phyloP scores from a whole-genome alignment of 1,140 invertebrate genomes.

The Cotesia glomerata region DNA sequence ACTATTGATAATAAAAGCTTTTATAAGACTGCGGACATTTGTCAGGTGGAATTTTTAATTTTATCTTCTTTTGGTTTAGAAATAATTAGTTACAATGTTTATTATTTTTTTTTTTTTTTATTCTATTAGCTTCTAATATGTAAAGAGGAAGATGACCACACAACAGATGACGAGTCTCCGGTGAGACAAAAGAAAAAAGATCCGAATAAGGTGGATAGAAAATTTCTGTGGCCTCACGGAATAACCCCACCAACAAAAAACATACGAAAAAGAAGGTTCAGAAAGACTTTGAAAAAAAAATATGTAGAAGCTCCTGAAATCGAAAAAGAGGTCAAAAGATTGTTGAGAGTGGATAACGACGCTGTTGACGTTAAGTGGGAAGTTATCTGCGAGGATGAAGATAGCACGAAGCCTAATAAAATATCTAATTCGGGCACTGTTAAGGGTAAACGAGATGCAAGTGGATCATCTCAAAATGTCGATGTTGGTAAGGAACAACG shows the following conservation, averaged over 20 bases:
- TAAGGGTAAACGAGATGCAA: constrained; percentile 66
- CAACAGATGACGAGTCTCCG: constrained; percentile 80
- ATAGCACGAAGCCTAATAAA: constrained; percentile 67
- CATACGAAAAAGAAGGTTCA: constrained; percentile 88
- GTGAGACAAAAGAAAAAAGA: constrained; percentile 89
- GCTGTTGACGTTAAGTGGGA: constrained; percentile 91
- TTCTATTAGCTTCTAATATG: constrained; percentile 75
- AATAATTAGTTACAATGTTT: too few relatives aligned
- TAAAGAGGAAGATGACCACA: constrained; percentile 83
- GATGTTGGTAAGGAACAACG: constrained; percentile 61
- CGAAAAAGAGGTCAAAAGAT: constrained; percentile 93
- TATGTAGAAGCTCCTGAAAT: constrained; percentile 97
- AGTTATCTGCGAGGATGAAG: constrained; percentile 90
- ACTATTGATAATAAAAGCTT: constrained; percentile 96
- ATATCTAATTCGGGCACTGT: constrained; percentile 66
- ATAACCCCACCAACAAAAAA: constrained; percentile 95
- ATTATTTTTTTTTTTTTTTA: too few relatives aligned
- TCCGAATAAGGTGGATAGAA: constrained; percentile 91
- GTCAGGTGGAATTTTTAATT: constrained; percentile 69
- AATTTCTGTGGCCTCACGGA: constrained; percentile 92
- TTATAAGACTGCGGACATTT: constrained; percentile 96
- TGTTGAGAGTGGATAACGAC: constrained; percentile 91
- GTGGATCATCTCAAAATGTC: constrained; percentile 59
- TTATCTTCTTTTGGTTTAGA: too few relatives aligned
- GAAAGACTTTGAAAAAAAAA: constrained; percentile 96